A percentile compares a stretch with the other conserved stretches of the same genome.
These are phyloP conservation scores for Haliclystus octoradiatus DNA, from an alignment of 30 jellyfish, hydroid and myxozoan genomes.

Conservation along the genomic window DNA sequence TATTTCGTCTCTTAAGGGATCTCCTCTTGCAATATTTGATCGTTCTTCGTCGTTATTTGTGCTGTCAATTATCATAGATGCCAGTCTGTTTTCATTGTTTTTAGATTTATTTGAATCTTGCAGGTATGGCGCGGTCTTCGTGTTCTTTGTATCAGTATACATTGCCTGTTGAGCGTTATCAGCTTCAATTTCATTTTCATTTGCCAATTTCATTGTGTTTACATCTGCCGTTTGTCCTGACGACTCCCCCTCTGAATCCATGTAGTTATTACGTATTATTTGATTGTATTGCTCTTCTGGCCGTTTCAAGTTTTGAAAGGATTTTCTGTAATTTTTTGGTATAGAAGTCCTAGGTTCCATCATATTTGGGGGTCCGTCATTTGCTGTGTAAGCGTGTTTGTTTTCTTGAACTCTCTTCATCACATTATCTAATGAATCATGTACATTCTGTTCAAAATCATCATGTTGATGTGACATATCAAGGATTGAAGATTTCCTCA, in stretches of 20 bases:
- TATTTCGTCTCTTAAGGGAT: background rate
- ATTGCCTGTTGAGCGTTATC: background rate
- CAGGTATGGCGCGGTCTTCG: too few relatives aligned
- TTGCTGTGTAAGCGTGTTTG: background rate
- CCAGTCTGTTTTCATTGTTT: background rate
- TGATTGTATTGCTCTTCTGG: background rate
- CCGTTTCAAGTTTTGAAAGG: background rate
- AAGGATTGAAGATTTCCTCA: background rate
- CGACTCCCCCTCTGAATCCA: too few relatives aligned
- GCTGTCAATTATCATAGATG: background rate
- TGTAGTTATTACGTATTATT: too few relatives aligned
- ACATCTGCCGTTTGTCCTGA: too few relatives aligned
- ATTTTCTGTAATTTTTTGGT: too few relatives aligned
- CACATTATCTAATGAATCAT: background rate
- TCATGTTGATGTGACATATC: background rate
- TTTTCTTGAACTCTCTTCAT: background rate
- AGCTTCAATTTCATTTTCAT: background rate
- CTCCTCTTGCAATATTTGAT: background rate
- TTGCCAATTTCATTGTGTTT: background rate
- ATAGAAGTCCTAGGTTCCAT: background rate
- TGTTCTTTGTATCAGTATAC: background rate
- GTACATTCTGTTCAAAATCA: background rate
- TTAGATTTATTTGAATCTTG: background rate
- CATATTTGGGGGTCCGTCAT: background rate
- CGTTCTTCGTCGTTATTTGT: background rate